Percentiles rank a stretch among this genome's conserved stretches.
Evolutionary conservation across 2,113 vertebrate species (phyloP).

Genomic region (Poeciliopsis turrubarensis): DNA sequence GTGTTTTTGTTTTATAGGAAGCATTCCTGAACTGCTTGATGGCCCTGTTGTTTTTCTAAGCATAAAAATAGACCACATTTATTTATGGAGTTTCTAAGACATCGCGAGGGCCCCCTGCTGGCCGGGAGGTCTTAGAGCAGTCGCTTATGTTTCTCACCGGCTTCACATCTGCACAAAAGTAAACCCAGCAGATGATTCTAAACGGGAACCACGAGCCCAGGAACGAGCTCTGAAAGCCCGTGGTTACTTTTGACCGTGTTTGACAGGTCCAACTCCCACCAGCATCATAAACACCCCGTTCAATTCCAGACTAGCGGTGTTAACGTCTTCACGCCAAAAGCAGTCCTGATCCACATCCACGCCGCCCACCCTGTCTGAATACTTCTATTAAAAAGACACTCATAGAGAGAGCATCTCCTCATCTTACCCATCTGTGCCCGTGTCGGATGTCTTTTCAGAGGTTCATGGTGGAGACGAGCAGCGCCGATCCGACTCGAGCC

Average conservation of each 20-base stretch:
- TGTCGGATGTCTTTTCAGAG: slow-evolving; percentile 69
- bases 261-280: slow-evolving; percentile 12
- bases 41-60: too few relatives aligned
- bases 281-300: slow-evolving; percentile 1
- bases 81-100: neutral
- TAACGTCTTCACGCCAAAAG: neutral
- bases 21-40: too few relatives aligned
- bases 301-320: neutral
- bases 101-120: neutral
- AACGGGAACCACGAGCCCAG: too few relatives aligned
- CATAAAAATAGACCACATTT: too few relatives aligned
- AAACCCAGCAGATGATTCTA: too few relatives aligned
- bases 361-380: neutral
- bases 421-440: slow-evolving; percentile 80
- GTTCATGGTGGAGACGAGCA: slow-evolving; percentile 63
- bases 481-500: slow-evolving; percentile 45
- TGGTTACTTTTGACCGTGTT: neutral
- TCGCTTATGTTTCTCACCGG: neutral
- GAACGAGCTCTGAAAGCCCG: neutral
- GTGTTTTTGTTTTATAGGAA: too few relatives aligned
- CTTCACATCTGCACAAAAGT: neutral
- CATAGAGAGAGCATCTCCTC: slow-evolving; percentile 14
- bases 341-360: slow-evolving; percentile 22
- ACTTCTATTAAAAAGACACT: neutral
- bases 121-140: neutral